Conservation (phyloP, 1,140 invertebrate species). For the Lerema accius region DNA sequence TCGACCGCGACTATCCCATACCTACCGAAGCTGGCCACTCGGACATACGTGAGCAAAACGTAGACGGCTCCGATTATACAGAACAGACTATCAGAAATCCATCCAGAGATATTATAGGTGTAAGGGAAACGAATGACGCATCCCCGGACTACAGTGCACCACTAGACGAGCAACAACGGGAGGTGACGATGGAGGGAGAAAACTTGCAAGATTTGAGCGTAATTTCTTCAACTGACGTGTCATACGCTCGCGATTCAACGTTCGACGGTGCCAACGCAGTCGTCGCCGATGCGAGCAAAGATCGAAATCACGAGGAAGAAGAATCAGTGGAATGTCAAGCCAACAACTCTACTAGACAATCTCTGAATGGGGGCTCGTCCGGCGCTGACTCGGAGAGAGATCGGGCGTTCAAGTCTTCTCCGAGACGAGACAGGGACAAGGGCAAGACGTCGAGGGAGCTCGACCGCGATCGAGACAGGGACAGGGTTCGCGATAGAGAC, state of each 20-base stretch:
- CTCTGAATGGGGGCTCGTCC: slow-evolving; percentile 63
- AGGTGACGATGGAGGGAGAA: slow-evolving; percentile 83
- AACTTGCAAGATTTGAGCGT: slow-evolving; percentile 83
- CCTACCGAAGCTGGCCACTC: slow-evolving; percentile 49
- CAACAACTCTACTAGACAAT: slow-evolving; percentile 62
- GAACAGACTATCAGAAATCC: slow-evolving; percentile 62
- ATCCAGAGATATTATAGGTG: slow-evolving; percentile 66
- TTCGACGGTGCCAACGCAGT: slow-evolving; percentile 62
- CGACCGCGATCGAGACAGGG: slow-evolving; percentile 49
- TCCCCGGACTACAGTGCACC: slow-evolving; percentile 56
- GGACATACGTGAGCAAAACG: slow-evolving; percentile 74
- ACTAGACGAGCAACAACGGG: slow-evolving; percentile 76
- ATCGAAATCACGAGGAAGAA: slow-evolving; percentile 57
- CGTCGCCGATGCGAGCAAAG: slow-evolving; percentile 44
- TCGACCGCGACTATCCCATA: slow-evolving; percentile 70
- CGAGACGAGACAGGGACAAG: slow-evolving; percentile 69
- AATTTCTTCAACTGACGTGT: slow-evolving; percentile 62
- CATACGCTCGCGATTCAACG: slow-evolving; percentile 63
- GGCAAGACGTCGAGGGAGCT: slow-evolving; percentile 62
- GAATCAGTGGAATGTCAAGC: slow-evolving; percentile 53
- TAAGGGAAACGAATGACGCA: slow-evolving; percentile 52
- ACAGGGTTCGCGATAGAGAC: slow-evolving; percentile 46
- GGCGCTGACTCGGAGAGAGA: slow-evolving; percentile 78
- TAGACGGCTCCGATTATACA: slow-evolving; percentile 78
- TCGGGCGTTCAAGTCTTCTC: slow-evolving; percentile 63